Evolutionary conservation across 2,113 vertebrate genomes (phyloP), one percentile per base, ranked within the genome.

Genomic region (Rhagologus leucostigma): DNA sequence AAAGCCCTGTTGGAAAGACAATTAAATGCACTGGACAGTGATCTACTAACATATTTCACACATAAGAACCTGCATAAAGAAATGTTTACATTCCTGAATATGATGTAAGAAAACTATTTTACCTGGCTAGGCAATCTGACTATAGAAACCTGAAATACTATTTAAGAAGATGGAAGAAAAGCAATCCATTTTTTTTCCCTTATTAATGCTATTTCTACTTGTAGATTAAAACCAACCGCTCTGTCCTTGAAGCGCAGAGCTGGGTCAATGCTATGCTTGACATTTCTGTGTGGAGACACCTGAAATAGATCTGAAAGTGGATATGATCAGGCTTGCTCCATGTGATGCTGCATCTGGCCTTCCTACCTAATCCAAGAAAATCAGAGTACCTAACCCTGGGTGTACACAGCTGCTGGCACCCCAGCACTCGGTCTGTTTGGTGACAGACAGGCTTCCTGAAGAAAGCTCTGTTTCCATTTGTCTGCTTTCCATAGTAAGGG

Each of bases 111-210:
- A 52, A 91, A 65, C 20, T 50, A 39, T 33, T 50, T 59, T 69
- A 12, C 41, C 26, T 65, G 37, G 8, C 37, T 18, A 53, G 19
- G 8, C 15, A 59, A n/a, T 46, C 49, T 81, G 47, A 59, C 29
- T 59, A 9, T 3, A 57, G 56, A 79, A 74, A n/a, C 27, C n/a
- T 53, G 46, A 70, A 56, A 75, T 17, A 18, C 6, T 29, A 16
- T 16, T 67, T 53, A 53, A 39, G 37, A 24, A 79, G 23, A n/a
- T 79, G 13, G 22, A 26, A 69, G 20, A 33, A 47, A 30, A 33
- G 4, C 2, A 11, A 50, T 4, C 13, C 0, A 8, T 29, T 9
- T 55, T 13, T 55, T 16, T 80, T 57, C 18, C 2, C 2, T 27
- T 14, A 26, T 35, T 60, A 74, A 46, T 13, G 8, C 5, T 56